Percentiles rank a stretch among this genome's conserved stretches.
phyloP scores from a whole-genome alignment of 1,140 invertebrate species.

The Limonius californicus region DNA sequence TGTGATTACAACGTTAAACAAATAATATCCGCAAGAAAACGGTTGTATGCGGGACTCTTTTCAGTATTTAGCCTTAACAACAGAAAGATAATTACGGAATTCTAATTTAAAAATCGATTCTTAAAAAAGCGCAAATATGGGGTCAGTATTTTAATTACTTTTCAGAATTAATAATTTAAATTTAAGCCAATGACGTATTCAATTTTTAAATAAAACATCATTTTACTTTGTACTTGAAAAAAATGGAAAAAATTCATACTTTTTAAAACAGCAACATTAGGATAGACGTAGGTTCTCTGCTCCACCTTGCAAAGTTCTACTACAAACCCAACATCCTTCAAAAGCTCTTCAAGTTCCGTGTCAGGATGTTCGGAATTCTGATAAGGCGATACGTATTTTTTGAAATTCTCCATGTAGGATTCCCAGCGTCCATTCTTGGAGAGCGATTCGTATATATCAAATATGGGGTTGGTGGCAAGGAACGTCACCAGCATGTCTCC shows the following conservation, averaged over 20 bases:
- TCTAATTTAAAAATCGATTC: too few relatives aligned
- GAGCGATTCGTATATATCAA: conserved; percentile 63
- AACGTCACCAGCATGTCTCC: conserved; percentile 69
- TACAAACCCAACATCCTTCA: conserved; percentile 64
- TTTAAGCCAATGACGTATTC: too few relatives aligned
- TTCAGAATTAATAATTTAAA: too few relatives aligned
- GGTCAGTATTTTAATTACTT: too few relatives aligned
- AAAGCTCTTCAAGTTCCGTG: conserved; percentile 56
- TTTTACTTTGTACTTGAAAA: too few relatives aligned
- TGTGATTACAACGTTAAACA: too few relatives aligned
- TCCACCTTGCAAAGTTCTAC: conserved; percentile 61
- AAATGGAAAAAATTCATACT: conserved; percentile 49
- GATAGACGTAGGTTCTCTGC: conserved; percentile 60
- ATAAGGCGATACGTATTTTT: conserved; percentile 62
- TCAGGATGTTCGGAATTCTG: conserved; percentile 61
- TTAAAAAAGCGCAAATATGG: too few relatives aligned
- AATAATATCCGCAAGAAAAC: conserved; percentile 3
- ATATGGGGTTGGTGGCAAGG: conserved; percentile 66
- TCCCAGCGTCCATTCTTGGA: conserved; percentile 58
- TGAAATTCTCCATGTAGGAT: conserved; percentile 62
- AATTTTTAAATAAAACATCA: too few relatives aligned
- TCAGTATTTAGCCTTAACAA: too few relatives aligned
- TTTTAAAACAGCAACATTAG: conserved; percentile 55
- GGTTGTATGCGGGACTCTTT: too few relatives aligned
- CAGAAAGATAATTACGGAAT: too few relatives aligned